phyloP scores from a whole-genome alignment of 2,797 vertebrate genomes.

The Adelosebastes latens region DNA sequence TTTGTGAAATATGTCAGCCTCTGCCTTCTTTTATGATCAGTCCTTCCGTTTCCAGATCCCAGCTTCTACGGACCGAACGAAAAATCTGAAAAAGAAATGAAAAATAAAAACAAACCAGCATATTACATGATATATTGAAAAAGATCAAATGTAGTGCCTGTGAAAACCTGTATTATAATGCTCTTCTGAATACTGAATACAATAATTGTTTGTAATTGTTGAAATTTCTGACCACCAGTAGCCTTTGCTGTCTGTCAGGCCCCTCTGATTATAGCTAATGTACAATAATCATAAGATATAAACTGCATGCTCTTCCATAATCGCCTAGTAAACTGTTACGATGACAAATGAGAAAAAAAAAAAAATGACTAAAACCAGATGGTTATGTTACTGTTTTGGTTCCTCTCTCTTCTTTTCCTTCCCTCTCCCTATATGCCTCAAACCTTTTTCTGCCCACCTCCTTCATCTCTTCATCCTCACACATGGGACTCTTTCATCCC shows the following conservation, averaged over 20 bases:
- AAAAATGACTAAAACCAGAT: conserved; percentile 55
- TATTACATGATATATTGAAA: conserved; percentile 94
- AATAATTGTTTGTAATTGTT: conserved; percentile 79
- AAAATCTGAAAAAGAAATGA: conserved; percentile 76
- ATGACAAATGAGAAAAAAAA: conserved; percentile 84
- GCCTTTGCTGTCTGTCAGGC: conserved; percentile 98
- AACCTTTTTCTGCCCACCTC: conserved; percentile 33
- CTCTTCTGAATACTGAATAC: conserved; percentile 90
- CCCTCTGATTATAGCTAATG: conserved; percentile 94
- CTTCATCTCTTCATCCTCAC: conserved; percentile 5
- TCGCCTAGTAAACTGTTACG: conserved; percentile 91
- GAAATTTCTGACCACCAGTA: conserved; percentile 95
- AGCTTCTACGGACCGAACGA: conserved; percentile 91
- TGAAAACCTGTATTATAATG: conserved; percentile 98
- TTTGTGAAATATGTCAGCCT: conserved; percentile 85
- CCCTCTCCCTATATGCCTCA: conserved; percentile 38
- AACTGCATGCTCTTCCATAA: conserved; percentile 97
- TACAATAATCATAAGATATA: conserved; percentile 95
- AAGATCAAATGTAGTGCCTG: conserved; percentile 98
- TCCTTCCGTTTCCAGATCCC: conserved; percentile 87
- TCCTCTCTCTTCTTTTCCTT: conserved; percentile 17
- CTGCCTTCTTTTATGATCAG: conserved; percentile 92
- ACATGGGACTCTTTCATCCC: neutral
- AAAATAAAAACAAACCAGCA: conserved; percentile 90
- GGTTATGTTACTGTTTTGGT: conserved; percentile 87